Conservation (phyloP, 1,140 invertebrate genomes). For the Bombus waltoni region DNA sequence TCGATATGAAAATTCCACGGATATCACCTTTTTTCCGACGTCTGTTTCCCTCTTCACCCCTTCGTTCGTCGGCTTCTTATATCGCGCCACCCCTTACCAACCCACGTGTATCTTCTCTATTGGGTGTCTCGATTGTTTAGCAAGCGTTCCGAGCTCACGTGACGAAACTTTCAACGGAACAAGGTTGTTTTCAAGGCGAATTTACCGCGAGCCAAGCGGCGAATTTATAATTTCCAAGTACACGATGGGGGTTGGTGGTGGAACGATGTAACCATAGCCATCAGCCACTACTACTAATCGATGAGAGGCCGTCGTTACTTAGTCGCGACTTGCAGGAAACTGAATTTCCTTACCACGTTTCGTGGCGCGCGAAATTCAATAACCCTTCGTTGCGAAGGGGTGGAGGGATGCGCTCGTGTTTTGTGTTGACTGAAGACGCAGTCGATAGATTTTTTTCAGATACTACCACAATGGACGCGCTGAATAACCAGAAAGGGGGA, state of each 20-base stretch:
- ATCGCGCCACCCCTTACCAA: constrained; percentile 23
- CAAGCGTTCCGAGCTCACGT: neutral
- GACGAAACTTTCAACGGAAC: constrained; percentile 12
- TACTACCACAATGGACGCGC: no score
- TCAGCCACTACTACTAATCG: constrained; percentile 30
- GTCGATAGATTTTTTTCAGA: no score
- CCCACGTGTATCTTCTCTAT: constrained; percentile 31
- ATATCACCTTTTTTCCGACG: constrained; percentile 72
- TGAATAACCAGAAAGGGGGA: no score
- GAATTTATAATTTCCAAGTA: constrained; percentile 52
- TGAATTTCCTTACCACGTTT: constrained; percentile 23
- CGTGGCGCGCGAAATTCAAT: constrained; percentile 37
- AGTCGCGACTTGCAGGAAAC: constrained; percentile 20
- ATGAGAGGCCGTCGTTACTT: constrained; percentile 37
- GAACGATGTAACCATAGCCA: neutral
- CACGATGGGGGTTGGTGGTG: neutral
- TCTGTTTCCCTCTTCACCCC: constrained; percentile 63
- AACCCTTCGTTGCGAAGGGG: neutral
- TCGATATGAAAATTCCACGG: constrained; percentile 82
- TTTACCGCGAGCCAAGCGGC: constrained; percentile 1
- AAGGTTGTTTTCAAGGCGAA: constrained; percentile 17
- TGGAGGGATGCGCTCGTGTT: neutral
- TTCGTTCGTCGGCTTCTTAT: constrained; percentile 45
- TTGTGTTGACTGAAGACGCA: neutral
- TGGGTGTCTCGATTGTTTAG: constrained; percentile 64